Evolutionary conservation across 1,140 invertebrate genomes (phyloP).

Genomic region (Carposina sasakii): DNA sequence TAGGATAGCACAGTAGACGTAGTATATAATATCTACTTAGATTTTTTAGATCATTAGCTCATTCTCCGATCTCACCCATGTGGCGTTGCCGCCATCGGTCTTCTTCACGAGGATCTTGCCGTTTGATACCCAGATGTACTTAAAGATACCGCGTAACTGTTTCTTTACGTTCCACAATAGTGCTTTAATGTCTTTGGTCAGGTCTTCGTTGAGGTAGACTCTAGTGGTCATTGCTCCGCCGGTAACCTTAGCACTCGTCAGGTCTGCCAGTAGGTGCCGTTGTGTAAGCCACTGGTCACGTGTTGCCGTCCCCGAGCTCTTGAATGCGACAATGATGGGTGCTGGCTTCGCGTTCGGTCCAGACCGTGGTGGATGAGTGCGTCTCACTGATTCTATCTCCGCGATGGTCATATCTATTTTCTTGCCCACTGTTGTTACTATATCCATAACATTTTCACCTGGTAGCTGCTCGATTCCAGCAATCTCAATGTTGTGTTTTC

Average conservation of each 20-base stretch:
- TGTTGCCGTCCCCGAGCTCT: not conserved
- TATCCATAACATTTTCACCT: slow-evolving; percentile 10
- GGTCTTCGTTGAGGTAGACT: slow-evolving; percentile 17
- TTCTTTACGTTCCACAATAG: slow-evolving; percentile 16
- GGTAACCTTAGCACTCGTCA: slow-evolving; percentile 3
- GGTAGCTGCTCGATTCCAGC: slow-evolving; percentile 19
- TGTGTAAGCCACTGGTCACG: slow-evolving; percentile 3
- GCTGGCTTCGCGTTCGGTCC: not conserved
- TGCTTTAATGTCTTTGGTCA: not conserved
- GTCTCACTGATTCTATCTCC: not conserved
- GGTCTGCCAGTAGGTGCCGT: not conserved
- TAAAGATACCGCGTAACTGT: slow-evolving; percentile 4
- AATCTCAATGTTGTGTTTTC: slow-evolving; percentile 19
- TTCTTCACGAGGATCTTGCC: slow-evolving; percentile 16
- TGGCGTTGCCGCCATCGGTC: not conserved
- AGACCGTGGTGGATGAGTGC: not conserved
- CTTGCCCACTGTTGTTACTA: not conserved
- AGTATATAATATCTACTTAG: not conserved
- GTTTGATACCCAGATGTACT: slow-evolving; percentile 14
- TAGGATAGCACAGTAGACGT: too few species aligned
- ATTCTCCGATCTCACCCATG: slow-evolving; percentile 1
- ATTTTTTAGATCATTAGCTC: not conserved
- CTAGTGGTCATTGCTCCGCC: not conserved
- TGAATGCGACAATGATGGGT: slow-evolving; percentile 6
- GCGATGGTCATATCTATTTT: not conserved